These are phyloP conservation scores for Ligdia adustata DNA, from an alignment of 2,888 invertebrate species.

Conservation along the genomic window DNA sequence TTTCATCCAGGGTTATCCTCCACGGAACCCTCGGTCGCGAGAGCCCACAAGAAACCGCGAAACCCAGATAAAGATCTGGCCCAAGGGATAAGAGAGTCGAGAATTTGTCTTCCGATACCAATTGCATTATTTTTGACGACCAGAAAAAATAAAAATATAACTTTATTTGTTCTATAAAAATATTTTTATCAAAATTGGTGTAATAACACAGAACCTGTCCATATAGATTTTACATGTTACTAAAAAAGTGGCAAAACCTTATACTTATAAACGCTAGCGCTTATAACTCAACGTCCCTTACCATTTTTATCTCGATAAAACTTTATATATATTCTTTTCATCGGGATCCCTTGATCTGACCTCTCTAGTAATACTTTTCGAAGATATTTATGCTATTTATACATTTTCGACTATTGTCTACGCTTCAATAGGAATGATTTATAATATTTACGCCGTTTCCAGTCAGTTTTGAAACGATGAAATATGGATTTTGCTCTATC, in stretches of 20 bases:
- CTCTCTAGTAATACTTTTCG: constrained; percentile 42
- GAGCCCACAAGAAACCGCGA: constrained; percentile 46
- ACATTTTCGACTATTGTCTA: constrained; percentile 43
- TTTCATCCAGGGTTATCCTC: constrained; percentile 63
- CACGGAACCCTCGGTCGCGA: constrained; percentile 27
- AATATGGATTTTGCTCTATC: constrained; percentile 32
- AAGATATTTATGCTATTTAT: constrained; percentile 32
- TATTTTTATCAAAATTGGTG: too few relatives aligned
- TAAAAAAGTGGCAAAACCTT: too few relatives aligned
- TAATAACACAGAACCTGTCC: too few relatives aligned
- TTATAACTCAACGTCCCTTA: constrained; percentile 13
- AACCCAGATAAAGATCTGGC: constrained; percentile 37
- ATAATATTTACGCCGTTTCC: constrained; percentile 37
- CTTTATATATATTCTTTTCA: constrained; percentile 59
- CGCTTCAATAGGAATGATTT: constrained; percentile 41
- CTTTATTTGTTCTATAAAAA: too few relatives aligned
- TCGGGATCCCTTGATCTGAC: constrained; percentile 60
- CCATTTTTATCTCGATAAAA: constrained; percentile 58
- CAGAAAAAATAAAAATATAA: too few relatives aligned
- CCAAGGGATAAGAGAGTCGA: constrained; percentile 32
- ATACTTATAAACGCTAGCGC: too few relatives aligned
- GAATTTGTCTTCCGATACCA: too few relatives aligned
- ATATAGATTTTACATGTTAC: too few relatives aligned
- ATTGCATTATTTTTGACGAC: too few relatives aligned
- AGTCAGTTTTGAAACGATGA: constrained; percentile 36